A percentile compares a stretch with the other conserved stretches of the same genome.
phyloP scores from a whole-genome alignment of 2,113 vertebrate species.

The Rhegmatorhina hoffmannsi region DNA sequence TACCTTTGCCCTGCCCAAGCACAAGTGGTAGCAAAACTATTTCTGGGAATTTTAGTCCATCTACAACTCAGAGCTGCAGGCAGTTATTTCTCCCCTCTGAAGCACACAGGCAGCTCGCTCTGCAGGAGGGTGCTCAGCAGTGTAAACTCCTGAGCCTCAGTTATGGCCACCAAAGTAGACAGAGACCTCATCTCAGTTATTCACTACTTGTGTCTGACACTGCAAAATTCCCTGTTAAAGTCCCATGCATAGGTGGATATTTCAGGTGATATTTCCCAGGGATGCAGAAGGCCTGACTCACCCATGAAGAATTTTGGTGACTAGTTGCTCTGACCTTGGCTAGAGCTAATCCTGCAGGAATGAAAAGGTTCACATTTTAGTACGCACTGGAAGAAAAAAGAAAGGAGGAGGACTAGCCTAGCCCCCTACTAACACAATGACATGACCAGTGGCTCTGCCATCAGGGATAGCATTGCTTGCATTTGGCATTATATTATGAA shows the following conservation, averaged over 20 bases:
- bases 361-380: constrained; percentile 33
- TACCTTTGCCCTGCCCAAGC: background rate
- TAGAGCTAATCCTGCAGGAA: constrained; percentile 55
- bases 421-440: background rate
- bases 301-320: background rate
- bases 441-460: background rate
- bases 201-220: background rate
- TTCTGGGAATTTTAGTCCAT: background rate
- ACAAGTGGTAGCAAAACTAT: background rate
- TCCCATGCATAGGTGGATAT: background rate
- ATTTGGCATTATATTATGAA: constrained; percentile 54
- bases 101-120: background rate
- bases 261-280: constrained; percentile 12
- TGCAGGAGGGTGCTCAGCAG: constrained; percentile 25
- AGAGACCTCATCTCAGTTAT: background rate
- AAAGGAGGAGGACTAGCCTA: background rate
- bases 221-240: background rate
- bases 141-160: background rate
- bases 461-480: background rate
- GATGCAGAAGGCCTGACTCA: background rate
- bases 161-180: constrained; percentile 8
- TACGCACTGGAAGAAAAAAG: background rate
- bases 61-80: constrained; percentile 20
- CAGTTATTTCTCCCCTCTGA: background rate
- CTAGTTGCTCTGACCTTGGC: constrained; percentile 37